phyloP scores from a whole-genome alignment of 2,888 invertebrate genomes.

The Orthosia gothica region DNA sequence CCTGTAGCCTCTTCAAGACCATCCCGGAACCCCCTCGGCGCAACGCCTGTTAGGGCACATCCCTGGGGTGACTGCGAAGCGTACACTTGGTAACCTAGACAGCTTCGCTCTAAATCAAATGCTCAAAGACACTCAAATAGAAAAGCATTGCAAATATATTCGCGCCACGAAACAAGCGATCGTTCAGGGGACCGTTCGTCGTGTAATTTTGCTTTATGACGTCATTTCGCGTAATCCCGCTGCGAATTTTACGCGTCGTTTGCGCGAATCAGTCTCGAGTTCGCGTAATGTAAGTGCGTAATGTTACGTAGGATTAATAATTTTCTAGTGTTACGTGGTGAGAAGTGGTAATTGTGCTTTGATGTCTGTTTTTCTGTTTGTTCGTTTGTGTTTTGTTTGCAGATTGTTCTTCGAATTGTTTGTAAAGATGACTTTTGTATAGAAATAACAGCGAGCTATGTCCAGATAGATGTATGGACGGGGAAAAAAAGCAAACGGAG shows the following conservation, averaged over 20 bases:
- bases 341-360: slow-evolving; percentile 31
- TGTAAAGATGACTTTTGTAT: too few relatives aligned
- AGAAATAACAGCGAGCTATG: too few relatives aligned
- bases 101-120: slow-evolving; percentile 39
- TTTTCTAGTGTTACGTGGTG: slow-evolving; percentile 50
- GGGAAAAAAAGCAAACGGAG: too few relatives aligned
- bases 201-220: slow-evolving; percentile 78
- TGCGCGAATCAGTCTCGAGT: slow-evolving; percentile 71
- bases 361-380: slow-evolving; percentile 26
- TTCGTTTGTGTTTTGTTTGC: slow-evolving; percentile 6
- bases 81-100: slow-evolving; percentile 24
- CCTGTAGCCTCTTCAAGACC: too few relatives aligned
- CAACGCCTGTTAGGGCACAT: too few relatives aligned
- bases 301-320: slow-evolving; percentile 59
- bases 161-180: slow-evolving; percentile 63
- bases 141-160: slow-evolving; percentile 58
- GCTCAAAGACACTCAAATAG: slow-evolving; percentile 46
- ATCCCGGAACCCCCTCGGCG: too few relatives aligned
- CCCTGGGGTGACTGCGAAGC: too few relatives aligned
- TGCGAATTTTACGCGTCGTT: slow-evolving; percentile 77
- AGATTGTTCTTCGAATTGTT: not conserved
- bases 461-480: too few relatives aligned
- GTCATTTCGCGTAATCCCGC: slow-evolving; percentile 77
- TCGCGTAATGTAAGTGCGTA: slow-evolving; percentile 44
- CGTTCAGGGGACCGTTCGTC: slow-evolving; percentile 67